phyloP scores from a whole-genome alignment of 1,140 invertebrate genomes.

The Periplaneta americana region DNA sequence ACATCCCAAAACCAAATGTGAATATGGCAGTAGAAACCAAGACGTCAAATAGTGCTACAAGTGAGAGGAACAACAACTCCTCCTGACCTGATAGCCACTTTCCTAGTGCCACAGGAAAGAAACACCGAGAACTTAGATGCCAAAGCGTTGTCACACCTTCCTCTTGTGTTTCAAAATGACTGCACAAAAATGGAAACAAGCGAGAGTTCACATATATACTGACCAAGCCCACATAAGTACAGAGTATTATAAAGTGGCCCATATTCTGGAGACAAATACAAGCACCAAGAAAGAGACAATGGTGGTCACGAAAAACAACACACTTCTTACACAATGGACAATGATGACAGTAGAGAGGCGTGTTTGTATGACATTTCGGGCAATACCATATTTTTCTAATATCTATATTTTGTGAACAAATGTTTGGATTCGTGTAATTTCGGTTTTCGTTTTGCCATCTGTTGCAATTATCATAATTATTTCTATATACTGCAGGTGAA shows the following conservation, averaged over 20 bases:
- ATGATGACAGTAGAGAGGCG: constrained; percentile 2
- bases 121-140: background rate
- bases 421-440: background rate
- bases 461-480: background rate
- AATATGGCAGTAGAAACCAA: background rate
- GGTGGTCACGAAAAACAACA: constrained; percentile 8
- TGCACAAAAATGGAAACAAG: background rate
- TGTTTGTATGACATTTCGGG: constrained; percentile 1
- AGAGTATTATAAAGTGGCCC: constrained; percentile 10
- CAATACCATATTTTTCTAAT: constrained; percentile 10
- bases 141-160: background rate
- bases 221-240: background rate
- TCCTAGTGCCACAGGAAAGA: constrained; percentile 9
- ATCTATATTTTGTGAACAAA: background rate
- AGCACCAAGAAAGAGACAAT: constrained; percentile 13
- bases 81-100: background rate
- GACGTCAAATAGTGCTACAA: constrained; percentile 1
- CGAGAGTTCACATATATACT: background rate
- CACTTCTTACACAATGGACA: constrained; percentile 14
- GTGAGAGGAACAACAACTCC: background rate
- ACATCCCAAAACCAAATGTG: constrained; percentile 4
- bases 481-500: background rate
- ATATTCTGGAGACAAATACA: constrained; percentile 11
- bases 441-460: background rate
- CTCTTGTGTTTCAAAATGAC: background rate